phyloP scores from a whole-genome alignment of 2,113 vertebrate species.

The Apodemus sylvaticus region DNA sequence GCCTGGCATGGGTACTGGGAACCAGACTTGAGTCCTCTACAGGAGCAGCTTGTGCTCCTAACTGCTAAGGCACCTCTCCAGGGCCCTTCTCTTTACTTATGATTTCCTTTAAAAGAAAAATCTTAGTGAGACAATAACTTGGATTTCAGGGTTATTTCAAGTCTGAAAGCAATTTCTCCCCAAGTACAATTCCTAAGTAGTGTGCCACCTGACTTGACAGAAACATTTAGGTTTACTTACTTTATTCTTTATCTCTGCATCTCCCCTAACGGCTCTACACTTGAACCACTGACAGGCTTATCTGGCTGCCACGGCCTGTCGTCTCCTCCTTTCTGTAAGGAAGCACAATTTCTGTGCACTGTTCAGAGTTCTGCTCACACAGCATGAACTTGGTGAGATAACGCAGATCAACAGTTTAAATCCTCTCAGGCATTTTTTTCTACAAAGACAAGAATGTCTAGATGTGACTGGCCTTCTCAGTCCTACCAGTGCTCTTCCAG shows the following conservation, averaged over 20 bases:
- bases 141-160: background rate
- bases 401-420: background rate
- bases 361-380: background rate
- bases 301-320: slow-evolving; percentile 1
- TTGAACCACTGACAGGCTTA: slow-evolving; percentile 6
- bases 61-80: background rate
- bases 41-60: background rate
- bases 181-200: background rate
- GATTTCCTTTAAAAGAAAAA: background rate
- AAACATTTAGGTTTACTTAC: background rate
- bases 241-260: slow-evolving; percentile 8
- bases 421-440: background rate
- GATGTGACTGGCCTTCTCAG: background rate
- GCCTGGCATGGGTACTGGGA: background rate
- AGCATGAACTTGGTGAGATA: background rate
- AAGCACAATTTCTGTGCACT: background rate
- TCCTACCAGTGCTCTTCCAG: background rate
- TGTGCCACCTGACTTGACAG: background rate
- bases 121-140: background rate
- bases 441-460: background rate
- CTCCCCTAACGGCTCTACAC: background rate
- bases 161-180: background rate
- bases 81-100: background rate
- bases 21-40: too few relatives aligned
- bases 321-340: slow-evolving; percentile 44